Evolutionary conservation across 2,113 vertebrate genomes (phyloP).

Genomic region (Charina bottae): DNA sequence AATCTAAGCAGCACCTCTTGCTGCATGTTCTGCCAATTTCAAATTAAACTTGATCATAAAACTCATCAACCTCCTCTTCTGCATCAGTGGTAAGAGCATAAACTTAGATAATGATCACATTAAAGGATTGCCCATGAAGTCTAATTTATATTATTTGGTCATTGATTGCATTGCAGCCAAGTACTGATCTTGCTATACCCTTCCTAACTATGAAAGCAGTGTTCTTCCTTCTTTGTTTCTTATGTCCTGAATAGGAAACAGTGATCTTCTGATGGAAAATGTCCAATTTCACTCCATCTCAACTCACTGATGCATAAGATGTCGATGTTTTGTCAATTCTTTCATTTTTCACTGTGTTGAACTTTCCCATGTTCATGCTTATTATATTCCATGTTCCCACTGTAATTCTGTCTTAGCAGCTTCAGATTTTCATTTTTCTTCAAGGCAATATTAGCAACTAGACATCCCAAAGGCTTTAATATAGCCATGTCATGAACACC

Average conservation of each 20-base stretch:
- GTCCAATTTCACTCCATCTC: not conserved
- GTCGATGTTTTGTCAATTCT: not conserved
- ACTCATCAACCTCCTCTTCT: not conserved
- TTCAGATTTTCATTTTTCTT: not conserved
- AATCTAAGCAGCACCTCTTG: not conserved
- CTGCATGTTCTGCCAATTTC: not conserved
- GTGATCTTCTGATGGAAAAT: not conserved
- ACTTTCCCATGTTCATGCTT: not conserved
- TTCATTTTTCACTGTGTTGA: not conserved
- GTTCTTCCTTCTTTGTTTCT: not conserved
- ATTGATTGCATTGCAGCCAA: not conserved
- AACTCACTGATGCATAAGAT: not conserved
- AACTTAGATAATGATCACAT: not conserved
- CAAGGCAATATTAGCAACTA: not conserved
- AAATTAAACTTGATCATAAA: not conserved
- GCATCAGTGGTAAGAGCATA: not conserved
- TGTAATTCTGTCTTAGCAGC: not conserved
- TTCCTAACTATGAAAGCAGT: not conserved
- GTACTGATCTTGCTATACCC: not conserved
- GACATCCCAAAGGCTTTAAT: not conserved
- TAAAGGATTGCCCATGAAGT: not conserved
- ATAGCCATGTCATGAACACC: not conserved
- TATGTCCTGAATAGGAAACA: not conserved
- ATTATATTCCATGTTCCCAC: not conserved
- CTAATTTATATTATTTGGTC: not conserved